phyloP scores from a whole-genome alignment of 2,888 invertebrate species.

The Drosophila tripunctata region DNA sequence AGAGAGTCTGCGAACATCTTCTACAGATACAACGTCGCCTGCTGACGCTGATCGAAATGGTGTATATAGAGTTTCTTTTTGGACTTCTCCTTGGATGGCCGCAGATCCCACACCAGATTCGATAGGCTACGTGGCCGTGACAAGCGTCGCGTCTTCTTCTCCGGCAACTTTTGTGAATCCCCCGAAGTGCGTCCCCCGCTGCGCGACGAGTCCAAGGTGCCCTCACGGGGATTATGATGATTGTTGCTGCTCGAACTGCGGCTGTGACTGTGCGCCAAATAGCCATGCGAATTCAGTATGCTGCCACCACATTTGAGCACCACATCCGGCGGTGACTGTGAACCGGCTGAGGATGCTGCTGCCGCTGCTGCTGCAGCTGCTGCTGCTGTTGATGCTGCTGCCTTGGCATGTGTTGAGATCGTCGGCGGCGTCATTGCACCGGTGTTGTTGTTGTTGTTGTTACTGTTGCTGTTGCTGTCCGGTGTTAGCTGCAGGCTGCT shows the following conservation, averaged over 20 bases:
- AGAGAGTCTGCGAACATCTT: neutral
- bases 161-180: constrained; percentile 92
- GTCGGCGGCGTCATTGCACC: constrained; percentile 82
- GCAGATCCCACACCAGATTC: constrained; percentile 93
- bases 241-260: constrained; percentile 83
- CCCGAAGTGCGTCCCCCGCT: constrained; percentile 94
- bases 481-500: constrained; percentile 84
- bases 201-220: constrained; percentile 95
- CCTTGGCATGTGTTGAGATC: constrained; percentile 84
- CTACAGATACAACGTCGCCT: constrained; percentile 84
- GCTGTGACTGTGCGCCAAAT: constrained; percentile 58
- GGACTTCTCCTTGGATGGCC: constrained; percentile 84
- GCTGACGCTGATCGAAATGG: constrained; percentile 84
- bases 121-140: constrained; percentile 94
- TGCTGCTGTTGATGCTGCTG: constrained; percentile 38
- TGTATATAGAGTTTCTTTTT: constrained; percentile 85
- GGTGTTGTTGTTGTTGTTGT: constrained; percentile 75
- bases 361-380: constrained; percentile 24
- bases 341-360: constrained; percentile 17
- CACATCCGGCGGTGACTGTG: constrained; percentile 78
- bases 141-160: constrained; percentile 91
- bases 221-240: constrained; percentile 86
- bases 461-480: constrained; percentile 75
- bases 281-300: constrained; percentile 72
- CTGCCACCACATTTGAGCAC: constrained; percentile 82